These are phyloP conservation scores for Accipiter cooperii DNA, from an alignment of 2,113 vertebrate species.

Conservation along the genomic window DNA sequence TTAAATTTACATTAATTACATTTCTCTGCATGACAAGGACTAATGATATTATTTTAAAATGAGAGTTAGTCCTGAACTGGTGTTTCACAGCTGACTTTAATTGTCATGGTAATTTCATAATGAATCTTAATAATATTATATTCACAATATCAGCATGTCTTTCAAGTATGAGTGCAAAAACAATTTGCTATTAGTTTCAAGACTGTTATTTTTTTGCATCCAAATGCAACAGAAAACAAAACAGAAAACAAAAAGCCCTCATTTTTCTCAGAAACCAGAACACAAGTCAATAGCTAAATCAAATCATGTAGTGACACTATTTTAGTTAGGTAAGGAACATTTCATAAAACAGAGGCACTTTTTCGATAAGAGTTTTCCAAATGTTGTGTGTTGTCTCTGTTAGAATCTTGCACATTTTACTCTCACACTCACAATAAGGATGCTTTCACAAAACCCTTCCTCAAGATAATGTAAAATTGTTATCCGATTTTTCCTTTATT, in stretches of 20 bases:
- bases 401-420: not conserved
- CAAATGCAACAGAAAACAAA: not conserved
- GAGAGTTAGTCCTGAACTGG: conserved; percentile 15
- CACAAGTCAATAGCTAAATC: not conserved
- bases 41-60: conserved; percentile 66
- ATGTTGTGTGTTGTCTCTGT: not conserved
- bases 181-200: not conserved
- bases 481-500: not conserved
- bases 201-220: not conserved
- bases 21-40: conserved; percentile 54
- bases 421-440: not conserved
- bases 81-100: conserved; percentile 43
- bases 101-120: conserved; percentile 27
- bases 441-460: not conserved
- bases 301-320: not conserved
- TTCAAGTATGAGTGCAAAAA: conserved; percentile 1
- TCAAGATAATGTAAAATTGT: not conserved
- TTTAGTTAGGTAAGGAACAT: not conserved
- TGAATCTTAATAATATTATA: conserved; percentile 11
- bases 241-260: not conserved
- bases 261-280: not conserved
- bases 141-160: not conserved
- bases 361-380: not conserved
- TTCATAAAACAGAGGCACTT: not conserved
- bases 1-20: conserved; percentile 66